Conservation (phyloP, 2,113 vertebrate genomes). For the Pterophyllum scalare region DNA sequence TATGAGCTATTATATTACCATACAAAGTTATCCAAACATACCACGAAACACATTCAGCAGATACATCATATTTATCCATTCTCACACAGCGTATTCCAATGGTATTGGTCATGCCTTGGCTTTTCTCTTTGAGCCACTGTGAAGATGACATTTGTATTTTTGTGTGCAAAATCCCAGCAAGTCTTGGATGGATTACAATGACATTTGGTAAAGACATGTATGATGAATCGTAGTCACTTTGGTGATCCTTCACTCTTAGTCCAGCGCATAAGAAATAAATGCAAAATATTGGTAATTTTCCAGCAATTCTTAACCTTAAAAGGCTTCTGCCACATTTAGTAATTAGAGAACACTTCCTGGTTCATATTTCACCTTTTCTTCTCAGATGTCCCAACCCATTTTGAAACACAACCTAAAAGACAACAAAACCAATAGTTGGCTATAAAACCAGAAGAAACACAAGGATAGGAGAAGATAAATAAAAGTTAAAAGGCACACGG, state of each 20-base stretch:
- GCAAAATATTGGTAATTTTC: not conserved
- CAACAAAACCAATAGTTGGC: not conserved
- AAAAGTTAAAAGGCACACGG: not conserved
- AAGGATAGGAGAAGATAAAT: not conserved
- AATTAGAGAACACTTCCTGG: not conserved
- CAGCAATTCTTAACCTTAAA: not conserved
- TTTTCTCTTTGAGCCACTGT: not conserved
- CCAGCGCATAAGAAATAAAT: not conserved
- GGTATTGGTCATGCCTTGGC: not conserved
- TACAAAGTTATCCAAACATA: slow-evolving; percentile 20
- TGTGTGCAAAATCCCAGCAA: not conserved
- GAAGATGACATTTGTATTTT: slow-evolving; percentile 7
- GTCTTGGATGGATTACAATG: slow-evolving; percentile 2
- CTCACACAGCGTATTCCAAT: not conserved
- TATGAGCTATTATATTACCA: slow-evolving; percentile 22
- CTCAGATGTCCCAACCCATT: not conserved
- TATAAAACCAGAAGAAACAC: not conserved
- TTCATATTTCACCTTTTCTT: not conserved
- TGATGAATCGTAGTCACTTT: not conserved
- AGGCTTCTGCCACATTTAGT: not conserved
- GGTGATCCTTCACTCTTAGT: not conserved
- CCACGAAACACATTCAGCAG: not conserved
- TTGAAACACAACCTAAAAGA: not conserved
- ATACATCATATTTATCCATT: not conserved
- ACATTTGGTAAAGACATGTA: not conserved